phyloP scores from a whole-genome alignment of 2,113 vertebrate species.

The Dipodomys merriami region DNA sequence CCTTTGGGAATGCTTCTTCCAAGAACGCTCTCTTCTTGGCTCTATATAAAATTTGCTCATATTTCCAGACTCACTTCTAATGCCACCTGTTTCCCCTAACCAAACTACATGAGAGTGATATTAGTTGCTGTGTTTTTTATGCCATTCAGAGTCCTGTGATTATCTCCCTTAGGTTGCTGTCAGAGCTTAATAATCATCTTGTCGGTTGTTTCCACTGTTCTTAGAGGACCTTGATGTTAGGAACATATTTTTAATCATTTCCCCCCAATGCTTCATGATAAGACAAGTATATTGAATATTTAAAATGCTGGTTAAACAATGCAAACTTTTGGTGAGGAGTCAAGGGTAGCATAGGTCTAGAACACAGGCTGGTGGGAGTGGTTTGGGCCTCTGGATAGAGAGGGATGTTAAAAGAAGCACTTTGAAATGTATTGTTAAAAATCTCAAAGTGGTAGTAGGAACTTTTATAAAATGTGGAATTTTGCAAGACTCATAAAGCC shows the following conservation, averaged over 20 bases:
- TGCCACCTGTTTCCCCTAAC: background rate
- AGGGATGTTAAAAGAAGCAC: background rate
- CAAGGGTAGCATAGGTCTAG: background rate
- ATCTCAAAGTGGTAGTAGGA: background rate
- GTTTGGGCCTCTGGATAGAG: background rate
- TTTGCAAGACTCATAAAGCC: slow-evolving; percentile 5
- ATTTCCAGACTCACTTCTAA: background rate
- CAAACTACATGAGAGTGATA: background rate
- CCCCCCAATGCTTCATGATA: background rate
- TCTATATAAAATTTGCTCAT: background rate
- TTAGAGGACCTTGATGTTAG: background rate
- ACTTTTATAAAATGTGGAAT: slow-evolving; percentile 28
- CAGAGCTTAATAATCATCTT: background rate
- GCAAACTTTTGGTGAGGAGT: background rate
- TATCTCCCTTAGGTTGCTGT: background rate
- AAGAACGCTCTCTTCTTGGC: background rate
- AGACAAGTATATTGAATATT: background rate
- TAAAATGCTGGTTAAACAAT: background rate
- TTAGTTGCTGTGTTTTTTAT: background rate
- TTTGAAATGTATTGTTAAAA: background rate
- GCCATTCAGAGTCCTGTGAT: background rate
- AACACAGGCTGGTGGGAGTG: background rate
- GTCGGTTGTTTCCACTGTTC: background rate
- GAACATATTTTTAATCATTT: background rate
- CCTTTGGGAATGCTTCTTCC: background rate